Evolutionary conservation across 2,888 invertebrate genomes (phyloP).

Genomic region (Laothoe populi): DNA sequence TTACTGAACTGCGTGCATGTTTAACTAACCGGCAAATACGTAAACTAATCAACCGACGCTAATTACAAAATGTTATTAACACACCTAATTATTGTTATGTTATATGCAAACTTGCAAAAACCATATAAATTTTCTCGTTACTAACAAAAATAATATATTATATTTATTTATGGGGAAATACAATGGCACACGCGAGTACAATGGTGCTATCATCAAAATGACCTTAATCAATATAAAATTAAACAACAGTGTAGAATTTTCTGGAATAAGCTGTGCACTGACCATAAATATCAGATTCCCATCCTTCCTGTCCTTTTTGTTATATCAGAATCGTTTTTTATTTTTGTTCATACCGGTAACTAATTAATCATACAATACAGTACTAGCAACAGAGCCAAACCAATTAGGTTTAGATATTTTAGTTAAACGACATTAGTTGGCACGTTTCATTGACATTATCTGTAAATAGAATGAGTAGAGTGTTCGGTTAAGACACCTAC

Average conservation of each 20-base stretch:
- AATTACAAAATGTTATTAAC: not conserved
- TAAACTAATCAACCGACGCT: not conserved
- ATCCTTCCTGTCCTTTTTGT: slow-evolving; percentile 34
- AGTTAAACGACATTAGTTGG: slow-evolving; percentile 67
- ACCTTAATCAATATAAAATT: slow-evolving; percentile 20
- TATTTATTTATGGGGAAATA: not conserved
- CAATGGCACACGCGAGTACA: slow-evolving; percentile 19
- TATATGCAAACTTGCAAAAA: not conserved
- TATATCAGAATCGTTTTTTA: slow-evolving; percentile 24
- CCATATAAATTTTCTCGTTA: not conserved
- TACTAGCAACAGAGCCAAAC: slow-evolving; percentile 15
- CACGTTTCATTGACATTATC: slow-evolving; percentile 69
- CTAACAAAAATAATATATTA: not conserved
- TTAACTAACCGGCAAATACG: not conserved
- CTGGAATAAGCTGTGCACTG: slow-evolving; percentile 6
- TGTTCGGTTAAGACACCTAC: slow-evolving; percentile 50
- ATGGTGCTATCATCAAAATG: slow-evolving; percentile 22
- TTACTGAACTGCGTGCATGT: slow-evolving; percentile 70
- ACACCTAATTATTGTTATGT: not conserved
- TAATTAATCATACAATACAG: slow-evolving; percentile 27
- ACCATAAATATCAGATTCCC: slow-evolving; percentile 19
- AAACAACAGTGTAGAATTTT: not conserved
- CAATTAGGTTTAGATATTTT: slow-evolving; percentile 59
- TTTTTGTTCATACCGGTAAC: slow-evolving; percentile 16
- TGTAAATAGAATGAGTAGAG: slow-evolving; percentile 68